Evolutionary conservation across 2,113 vertebrate genomes (phyloP).

Genomic region (Indicator maculatus): DNA sequence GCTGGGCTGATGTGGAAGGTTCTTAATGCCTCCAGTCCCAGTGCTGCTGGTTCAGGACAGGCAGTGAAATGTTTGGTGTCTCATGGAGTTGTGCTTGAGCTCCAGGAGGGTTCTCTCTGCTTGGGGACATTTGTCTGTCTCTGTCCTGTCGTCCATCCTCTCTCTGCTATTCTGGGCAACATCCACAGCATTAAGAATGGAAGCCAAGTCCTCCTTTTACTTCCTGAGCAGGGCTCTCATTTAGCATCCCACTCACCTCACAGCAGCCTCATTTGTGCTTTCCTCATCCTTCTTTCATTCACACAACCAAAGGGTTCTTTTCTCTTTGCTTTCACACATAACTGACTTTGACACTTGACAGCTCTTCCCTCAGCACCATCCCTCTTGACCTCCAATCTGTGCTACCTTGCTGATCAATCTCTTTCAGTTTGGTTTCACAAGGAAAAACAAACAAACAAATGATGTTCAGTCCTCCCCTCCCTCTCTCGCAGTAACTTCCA

Average conservation of each 20-base stretch:
- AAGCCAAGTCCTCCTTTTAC: not conserved
- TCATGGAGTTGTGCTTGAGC: not conserved
- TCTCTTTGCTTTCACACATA: not conserved
- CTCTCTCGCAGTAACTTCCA: not conserved
- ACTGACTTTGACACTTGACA: constrained; percentile 25
- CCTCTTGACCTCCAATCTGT: not conserved
- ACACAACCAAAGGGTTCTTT: not conserved
- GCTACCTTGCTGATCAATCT: not conserved
- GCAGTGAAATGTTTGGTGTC: not conserved
- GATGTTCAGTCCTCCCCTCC: not conserved
- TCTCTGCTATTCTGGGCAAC: not conserved
- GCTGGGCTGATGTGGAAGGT: too few species aligned
- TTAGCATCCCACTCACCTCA: not conserved
- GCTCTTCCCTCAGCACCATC: not conserved
- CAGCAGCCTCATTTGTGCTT: not conserved
- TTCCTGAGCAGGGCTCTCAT: not conserved
- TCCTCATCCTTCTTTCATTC: not conserved
- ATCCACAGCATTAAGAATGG: not conserved
- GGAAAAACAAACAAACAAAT: not conserved
- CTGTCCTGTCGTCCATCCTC: not conserved
- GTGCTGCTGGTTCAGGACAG: not conserved
- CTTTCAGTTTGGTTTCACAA: not conserved
- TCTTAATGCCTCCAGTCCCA: not conserved
- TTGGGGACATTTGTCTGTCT: not conserved
- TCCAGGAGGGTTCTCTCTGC: not conserved